phyloP scores from a whole-genome alignment of 2,888 invertebrate genomes.

The Ephialtes manifestator region DNA sequence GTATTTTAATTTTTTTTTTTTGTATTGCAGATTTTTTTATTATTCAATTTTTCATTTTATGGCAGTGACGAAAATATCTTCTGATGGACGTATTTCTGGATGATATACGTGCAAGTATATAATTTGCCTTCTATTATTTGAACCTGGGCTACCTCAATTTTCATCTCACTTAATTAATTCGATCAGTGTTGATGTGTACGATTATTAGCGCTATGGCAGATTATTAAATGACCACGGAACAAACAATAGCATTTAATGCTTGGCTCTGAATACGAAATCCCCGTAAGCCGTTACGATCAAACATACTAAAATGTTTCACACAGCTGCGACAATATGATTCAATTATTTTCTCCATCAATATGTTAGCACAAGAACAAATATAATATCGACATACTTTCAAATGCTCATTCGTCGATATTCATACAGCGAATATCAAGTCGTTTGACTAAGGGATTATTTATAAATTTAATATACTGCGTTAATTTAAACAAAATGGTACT shows the following conservation, averaged over 20 bases:
- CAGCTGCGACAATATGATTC: not conserved
- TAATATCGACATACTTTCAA: no score
- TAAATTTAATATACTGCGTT: no score
- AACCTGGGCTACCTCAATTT: not conserved
- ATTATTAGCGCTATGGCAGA: not conserved
- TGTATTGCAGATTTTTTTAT: not conserved
- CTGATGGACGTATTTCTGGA: not conserved
- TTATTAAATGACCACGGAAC: not conserved
- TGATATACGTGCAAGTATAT: not conserved
- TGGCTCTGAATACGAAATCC: not conserved
- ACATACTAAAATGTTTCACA: not conserved
- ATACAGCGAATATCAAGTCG: no score
- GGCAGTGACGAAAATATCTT: not conserved
- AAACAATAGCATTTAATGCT: slow-evolving; percentile 4
- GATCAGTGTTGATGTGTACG: not conserved
- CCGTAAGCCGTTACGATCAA: not conserved
- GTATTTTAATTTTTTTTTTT: no score
- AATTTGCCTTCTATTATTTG: not conserved
- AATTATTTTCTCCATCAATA: not conserved
- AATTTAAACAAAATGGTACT: no score
- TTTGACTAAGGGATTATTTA: no score
- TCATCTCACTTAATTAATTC: slow-evolving; percentile 1
- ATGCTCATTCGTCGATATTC: no score
- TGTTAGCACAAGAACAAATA: not conserved
- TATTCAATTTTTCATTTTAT: not conserved